phyloP scores from a whole-genome alignment of 2,888 invertebrate species.

The Leuctra nigra region DNA sequence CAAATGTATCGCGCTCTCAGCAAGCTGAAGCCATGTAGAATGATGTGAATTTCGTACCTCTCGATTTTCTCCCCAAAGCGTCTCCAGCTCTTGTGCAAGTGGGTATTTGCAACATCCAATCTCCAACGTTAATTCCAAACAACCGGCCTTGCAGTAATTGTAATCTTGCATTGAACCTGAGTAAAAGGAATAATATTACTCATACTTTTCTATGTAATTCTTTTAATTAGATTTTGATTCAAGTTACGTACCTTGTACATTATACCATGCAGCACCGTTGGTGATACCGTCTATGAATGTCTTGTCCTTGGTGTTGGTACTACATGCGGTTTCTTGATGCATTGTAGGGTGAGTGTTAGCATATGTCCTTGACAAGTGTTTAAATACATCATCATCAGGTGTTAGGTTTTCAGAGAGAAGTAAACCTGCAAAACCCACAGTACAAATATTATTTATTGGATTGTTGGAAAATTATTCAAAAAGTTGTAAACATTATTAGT shows the following conservation, averaged over 20 bases:
- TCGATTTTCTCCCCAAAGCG: slow-evolving; percentile 85
- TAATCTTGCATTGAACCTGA: slow-evolving; percentile 88
- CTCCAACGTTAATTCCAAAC: slow-evolving; percentile 93
- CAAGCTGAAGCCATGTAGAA: no score
- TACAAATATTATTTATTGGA: no score
- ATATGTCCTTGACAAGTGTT: slow-evolving; percentile 75
- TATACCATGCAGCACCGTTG: slow-evolving; percentile 92
- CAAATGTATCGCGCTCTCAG: no score
- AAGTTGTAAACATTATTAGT: no score
- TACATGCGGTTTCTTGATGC: slow-evolving; percentile 75
- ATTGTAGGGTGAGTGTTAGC: slow-evolving; percentile 84
- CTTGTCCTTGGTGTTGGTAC: no score
- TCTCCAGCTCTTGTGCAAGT: slow-evolving; percentile 64
- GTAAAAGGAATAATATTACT: no score
- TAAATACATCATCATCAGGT: slow-evolving; percentile 90
- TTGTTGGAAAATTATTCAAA: no score
- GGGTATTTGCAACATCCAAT: slow-evolving; percentile 94
- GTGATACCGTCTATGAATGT: slow-evolving; percentile 82
- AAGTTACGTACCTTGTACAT: no score
- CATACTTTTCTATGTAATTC: no score
- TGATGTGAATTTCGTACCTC: no score
- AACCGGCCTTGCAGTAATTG: slow-evolving; percentile 88
- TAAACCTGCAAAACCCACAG: no score
- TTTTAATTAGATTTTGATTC: no score
- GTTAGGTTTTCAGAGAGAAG: slow-evolving; percentile 64